A percentile compares a stretch with the other conserved stretches of the same genome.
phyloP scores from a whole-genome alignment of 2,113 vertebrate species.

The Antennarius striatus region DNA sequence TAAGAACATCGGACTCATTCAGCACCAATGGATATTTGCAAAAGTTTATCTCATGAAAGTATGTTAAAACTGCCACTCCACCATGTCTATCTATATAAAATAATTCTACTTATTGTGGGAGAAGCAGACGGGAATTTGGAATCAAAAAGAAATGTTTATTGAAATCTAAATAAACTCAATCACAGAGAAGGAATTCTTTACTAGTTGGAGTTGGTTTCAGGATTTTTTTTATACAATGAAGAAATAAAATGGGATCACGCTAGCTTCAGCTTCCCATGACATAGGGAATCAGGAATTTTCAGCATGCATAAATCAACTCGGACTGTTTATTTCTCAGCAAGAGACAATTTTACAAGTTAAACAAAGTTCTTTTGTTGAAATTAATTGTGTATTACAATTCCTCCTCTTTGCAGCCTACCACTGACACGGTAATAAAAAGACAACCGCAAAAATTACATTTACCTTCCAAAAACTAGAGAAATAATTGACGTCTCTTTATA shows the following conservation, averaged over 20 bases:
- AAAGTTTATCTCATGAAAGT: conserved; percentile 19
- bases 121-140: conserved; percentile 17
- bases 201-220: conserved; percentile 11
- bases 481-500: neutral
- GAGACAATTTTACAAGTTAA: neutral
- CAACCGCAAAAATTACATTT: no score
- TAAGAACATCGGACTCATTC: conserved; percentile 20
- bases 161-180: conserved; percentile 39
- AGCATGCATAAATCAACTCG: conserved; percentile 27
- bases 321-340: conserved; percentile 20
- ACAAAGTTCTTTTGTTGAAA: conserved; percentile 1
- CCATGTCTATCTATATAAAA: neutral
- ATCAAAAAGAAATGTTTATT: neutral
- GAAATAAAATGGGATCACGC: conserved; percentile 34
- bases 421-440: neutral
- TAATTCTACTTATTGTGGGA: conserved; percentile 15
- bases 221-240: conserved; percentile 20
- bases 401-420: neutral
- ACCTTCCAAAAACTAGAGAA: no score
- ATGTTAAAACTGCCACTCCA: conserved; percentile 22
- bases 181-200: conserved; percentile 34
- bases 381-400: neutral
- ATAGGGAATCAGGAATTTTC: conserved; percentile 40
- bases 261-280: conserved; percentile 52
- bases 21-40: conserved; percentile 35